phyloP scores from a whole-genome alignment of 2,888 invertebrate species.

The Thereva unica region DNA sequence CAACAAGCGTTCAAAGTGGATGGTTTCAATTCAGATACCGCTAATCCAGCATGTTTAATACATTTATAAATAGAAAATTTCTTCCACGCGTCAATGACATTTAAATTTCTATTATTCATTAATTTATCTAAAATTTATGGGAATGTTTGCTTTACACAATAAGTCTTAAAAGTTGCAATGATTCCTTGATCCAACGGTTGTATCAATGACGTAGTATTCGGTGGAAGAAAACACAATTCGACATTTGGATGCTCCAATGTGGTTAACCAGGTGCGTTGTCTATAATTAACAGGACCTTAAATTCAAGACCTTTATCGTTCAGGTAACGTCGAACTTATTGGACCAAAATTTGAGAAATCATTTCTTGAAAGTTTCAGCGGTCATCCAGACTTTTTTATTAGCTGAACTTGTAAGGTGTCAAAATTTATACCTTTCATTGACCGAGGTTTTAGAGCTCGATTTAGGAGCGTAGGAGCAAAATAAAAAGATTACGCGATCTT shows the following conservation, averaged over 20 bases:
- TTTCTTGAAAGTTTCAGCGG: constrained; percentile 13
- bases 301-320: constrained; percentile 2
- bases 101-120: constrained; percentile 34
- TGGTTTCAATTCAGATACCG: constrained; percentile 19
- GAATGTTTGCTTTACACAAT: constrained; percentile 35
- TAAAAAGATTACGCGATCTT: too few relatives aligned
- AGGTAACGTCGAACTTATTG: constrained; percentile 2
- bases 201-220: constrained; percentile 22
- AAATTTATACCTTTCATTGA: neutral
- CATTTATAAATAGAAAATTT: constrained; percentile 26
- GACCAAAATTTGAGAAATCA: constrained; percentile 28
- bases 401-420: constrained; percentile 9
- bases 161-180: constrained; percentile 26
- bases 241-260: constrained; percentile 8
- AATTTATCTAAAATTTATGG: constrained; percentile 38
- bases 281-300: constrained; percentile 22
- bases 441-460: constrained; percentile 5
- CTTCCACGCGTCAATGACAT: constrained; percentile 33
- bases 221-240: constrained; percentile 16
- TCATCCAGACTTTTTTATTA: constrained; percentile 19
- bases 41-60: constrained; percentile 7
- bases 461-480: constrained; percentile 6
- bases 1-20: too few relatives aligned
- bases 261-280: too few relatives aligned
- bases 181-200: constrained; percentile 32